Evolutionary conservation across 2,113 vertebrate genomes (phyloP), one percentile per base, ranked within the genome.

Genomic region (Epinephelus moara): DNA sequence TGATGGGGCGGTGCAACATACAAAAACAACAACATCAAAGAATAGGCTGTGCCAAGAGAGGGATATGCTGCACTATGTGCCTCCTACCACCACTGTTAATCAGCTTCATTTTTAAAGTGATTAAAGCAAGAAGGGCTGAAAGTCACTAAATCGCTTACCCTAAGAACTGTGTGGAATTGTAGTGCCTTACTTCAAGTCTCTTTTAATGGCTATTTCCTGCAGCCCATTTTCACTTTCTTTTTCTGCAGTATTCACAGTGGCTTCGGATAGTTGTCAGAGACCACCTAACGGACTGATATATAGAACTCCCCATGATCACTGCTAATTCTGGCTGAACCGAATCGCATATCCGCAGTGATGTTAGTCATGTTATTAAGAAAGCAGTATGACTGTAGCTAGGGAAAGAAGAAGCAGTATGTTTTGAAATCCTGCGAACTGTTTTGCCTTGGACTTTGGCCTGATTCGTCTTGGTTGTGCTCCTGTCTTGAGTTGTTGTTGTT

Each of bases 11-110:
- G 94, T 76, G 90, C 94, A 93, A 86, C 85, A 75, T 15, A 78
- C 89, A 84, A 92, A 94, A 94, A 96, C 93, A 95, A 94, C 93
- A 96, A 95, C 95, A 94, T 96, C 95, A 95, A 95, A 95, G 94
- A 92, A 90, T 89, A 82, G 92, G 72, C 87, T 87, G 91, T 62
- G 86, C 78, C 17, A 76, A 77, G 80, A 82, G 88, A 75, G 82
- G 67, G 80, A 80, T 78, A 27, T n/a, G 86, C 86, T 33, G 88
- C 84, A 33, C 83, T 64, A 53, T 30, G 87, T 66, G 89, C 89
- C 91, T 90, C 92, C 89, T 40, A 85, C 91, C 92, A 69, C 72
- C 93, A 17, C 80, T 56, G 78, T 77, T 95, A 95, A 94, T 95
- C 94, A 95, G 90, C 91, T 87, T 93, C 86, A 92, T 92, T 92